A percentile compares a stretch with the other conserved stretches of the same genome.
These are phyloP conservation scores for Sialia sialis DNA, from an alignment of 2,113 vertebrate genomes.

Conservation along the genomic window DNA sequence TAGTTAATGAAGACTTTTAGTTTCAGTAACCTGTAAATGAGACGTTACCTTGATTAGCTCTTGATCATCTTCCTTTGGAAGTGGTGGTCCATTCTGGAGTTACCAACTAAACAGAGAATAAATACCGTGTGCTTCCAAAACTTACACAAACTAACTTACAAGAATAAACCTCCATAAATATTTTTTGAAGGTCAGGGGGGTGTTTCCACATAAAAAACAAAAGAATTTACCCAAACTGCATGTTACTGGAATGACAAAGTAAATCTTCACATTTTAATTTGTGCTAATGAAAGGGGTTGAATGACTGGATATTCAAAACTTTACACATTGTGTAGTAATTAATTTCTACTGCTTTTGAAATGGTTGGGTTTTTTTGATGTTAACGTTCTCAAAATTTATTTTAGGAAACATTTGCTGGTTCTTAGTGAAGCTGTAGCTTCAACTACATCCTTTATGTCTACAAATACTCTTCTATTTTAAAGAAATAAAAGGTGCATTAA, in stretches of 20 bases:
- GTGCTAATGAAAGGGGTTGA: neutral
- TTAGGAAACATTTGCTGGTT: neutral
- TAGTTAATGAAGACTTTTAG: neutral
- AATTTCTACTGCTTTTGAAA: neutral
- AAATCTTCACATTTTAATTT: neutral
- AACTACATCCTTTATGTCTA: neutral
- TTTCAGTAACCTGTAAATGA: neutral
- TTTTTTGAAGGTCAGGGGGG: neutral
- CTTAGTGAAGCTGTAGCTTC: neutral
- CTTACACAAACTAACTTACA: neutral
- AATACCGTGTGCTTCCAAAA: neutral
- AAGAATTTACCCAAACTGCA: neutral
- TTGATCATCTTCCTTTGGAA: neutral
- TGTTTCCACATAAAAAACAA: neutral
- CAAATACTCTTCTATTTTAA: neutral
- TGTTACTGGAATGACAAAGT: neutral
- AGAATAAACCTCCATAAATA: neutral
- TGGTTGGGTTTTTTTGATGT: neutral
- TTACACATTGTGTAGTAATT: neutral
- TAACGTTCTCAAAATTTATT: neutral
- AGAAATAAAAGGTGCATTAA: neutral
- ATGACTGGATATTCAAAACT: neutral
- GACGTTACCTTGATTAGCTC: neutral
- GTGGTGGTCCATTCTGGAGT: neutral
- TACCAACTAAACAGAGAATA: neutral